These are phyloP conservation scores for Meda fulgida DNA, from an alignment of 2,797 vertebrate genomes.

Conservation along the genomic window DNA sequence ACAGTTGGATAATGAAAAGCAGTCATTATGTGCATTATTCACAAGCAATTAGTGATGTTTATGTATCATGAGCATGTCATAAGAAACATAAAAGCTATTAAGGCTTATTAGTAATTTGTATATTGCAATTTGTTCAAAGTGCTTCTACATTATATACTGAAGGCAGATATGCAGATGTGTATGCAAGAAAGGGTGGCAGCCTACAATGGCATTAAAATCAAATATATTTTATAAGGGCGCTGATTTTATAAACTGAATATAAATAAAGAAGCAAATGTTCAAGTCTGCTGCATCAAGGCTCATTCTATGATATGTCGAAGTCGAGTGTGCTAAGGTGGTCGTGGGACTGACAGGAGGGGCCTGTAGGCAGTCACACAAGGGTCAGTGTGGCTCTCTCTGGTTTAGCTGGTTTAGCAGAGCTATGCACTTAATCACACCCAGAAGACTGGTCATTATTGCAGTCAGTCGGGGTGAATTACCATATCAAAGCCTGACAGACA, in stretches of 20 bases:
- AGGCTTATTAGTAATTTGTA: slow-evolving; percentile 14
- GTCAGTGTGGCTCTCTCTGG: slow-evolving; percentile 54
- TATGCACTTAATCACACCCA: slow-evolving; percentile 61
- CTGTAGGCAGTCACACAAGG: slow-evolving; percentile 55
- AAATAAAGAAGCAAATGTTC: slow-evolving; percentile 12
- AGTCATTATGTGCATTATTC: slow-evolving; percentile 35
- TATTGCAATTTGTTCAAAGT: slow-evolving; percentile 29
- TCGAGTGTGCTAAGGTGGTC: slow-evolving; percentile 14
- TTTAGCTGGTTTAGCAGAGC: slow-evolving; percentile 59
- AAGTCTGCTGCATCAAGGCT: slow-evolving; percentile 11
- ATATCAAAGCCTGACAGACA: slow-evolving; percentile 66
- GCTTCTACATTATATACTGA: slow-evolving; percentile 1
- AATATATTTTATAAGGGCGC: neutral
- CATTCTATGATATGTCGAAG: slow-evolving; percentile 6
- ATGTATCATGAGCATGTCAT: slow-evolving; percentile 28
- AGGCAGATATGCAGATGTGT: slow-evolving; percentile 10
- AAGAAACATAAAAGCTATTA: slow-evolving; percentile 25
- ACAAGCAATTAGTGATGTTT: slow-evolving; percentile 19
- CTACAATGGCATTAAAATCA: neutral
- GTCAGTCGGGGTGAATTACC: slow-evolving; percentile 63
- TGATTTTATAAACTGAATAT: slow-evolving; percentile 14
- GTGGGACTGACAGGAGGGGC: slow-evolving; percentile 39
- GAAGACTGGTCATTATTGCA: slow-evolving; percentile 64
- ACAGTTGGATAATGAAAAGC: slow-evolving; percentile 25
- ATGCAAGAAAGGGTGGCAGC: neutral